phyloP scores from a whole-genome alignment of 2,888 invertebrate genomes.

The Strigamia transsilvanica region DNA sequence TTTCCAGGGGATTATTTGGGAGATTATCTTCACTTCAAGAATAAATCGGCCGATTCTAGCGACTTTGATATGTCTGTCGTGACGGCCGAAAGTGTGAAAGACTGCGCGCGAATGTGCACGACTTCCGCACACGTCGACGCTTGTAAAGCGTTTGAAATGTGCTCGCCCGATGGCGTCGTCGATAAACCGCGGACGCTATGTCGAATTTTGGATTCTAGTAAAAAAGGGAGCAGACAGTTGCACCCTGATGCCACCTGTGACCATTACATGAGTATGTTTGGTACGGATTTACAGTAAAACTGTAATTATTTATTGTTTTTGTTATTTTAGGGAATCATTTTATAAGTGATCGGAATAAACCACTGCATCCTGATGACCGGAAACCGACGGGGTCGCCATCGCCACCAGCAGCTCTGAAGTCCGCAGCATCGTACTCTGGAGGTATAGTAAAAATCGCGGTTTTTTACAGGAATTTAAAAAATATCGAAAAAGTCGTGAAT shows the following conservation, averaged over 20 bases:
- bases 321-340: neutral
- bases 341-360: neutral
- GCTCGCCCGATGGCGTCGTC: neutral
- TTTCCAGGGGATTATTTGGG: neutral
- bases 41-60: neutral
- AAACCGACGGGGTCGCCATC: neutral
- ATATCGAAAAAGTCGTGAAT: no score
- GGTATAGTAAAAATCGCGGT: neutral
- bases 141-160: conserved; percentile 20
- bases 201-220: conserved; percentile 9
- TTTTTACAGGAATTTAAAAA: no score
- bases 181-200: neutral
- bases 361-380: neutral
- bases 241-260: neutral
- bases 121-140: neutral
- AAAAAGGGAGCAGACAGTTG: neutral
- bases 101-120: neutral
- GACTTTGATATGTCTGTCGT: neutral
- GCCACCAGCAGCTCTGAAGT: neutral
- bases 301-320: no score
- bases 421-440: neutral
- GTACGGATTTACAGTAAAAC: no score
- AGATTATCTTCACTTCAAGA: neutral
- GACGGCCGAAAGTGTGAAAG: neutral
- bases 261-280: conserved; percentile 4